Evolutionary conservation across 2,797 vertebrate species (phyloP).

Genomic region (Acipenser oxyrinchus): DNA sequence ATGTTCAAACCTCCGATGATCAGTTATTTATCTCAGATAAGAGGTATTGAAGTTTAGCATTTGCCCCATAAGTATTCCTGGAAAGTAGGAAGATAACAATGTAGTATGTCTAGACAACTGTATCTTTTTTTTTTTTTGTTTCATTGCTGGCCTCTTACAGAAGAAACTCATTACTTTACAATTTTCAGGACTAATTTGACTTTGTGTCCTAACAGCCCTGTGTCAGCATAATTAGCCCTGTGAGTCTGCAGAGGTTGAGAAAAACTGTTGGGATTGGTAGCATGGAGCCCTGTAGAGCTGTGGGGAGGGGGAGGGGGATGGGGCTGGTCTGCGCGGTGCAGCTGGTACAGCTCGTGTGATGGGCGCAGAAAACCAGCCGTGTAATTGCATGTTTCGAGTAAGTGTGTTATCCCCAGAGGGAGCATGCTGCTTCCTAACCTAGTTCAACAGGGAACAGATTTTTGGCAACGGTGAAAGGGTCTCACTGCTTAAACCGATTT

Average conservation of each 20-base stretch:
- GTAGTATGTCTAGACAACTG: neutral
- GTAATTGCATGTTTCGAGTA: slow-evolving; percentile 47
- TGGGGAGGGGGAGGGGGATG: slow-evolving; percentile 37
- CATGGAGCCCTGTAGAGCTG: slow-evolving; percentile 21
- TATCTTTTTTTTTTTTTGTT: neutral
- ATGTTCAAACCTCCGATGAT: too few species aligned
- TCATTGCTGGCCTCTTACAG: neutral
- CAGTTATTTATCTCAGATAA: too few species aligned
- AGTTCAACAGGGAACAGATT: slow-evolving; percentile 43
- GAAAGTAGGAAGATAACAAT: neutral
- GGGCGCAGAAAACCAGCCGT: slow-evolving; percentile 46
- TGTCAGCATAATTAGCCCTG: slow-evolving; percentile 21
- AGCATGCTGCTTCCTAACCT: slow-evolving; percentile 30
- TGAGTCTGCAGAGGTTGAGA: neutral
- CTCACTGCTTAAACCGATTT: slow-evolving; percentile 38
- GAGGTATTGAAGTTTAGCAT: too few species aligned
- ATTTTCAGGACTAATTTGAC: slow-evolving; percentile 40
- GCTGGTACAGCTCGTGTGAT: slow-evolving; percentile 40
- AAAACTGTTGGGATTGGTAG: slow-evolving; percentile 35
- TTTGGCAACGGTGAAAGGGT: slow-evolving; percentile 28
- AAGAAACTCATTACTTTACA: slow-evolving; percentile 7
- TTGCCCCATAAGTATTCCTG: neutral
- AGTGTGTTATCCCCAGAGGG: slow-evolving; percentile 48
- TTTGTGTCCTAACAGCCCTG: slow-evolving; percentile 27
- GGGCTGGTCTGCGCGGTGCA: slow-evolving; percentile 41